Base-by-base conservation (phyloP, 1,140 invertebrate species). In the Sogatella furcifera region DNA sequence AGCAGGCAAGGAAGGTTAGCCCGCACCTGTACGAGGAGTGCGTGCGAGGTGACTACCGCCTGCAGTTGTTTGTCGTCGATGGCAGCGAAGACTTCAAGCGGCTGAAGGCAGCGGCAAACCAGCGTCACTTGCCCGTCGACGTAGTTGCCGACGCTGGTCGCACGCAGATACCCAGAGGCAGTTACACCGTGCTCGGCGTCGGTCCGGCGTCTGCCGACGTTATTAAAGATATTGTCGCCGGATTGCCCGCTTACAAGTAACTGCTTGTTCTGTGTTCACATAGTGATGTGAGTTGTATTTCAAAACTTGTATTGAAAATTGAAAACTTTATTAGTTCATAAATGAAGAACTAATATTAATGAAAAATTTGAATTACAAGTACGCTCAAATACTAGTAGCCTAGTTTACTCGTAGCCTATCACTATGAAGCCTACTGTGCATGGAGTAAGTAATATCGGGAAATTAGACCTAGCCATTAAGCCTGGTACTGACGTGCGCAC, bases 161-260 rank as follows among this genome's bases (percentile, higher is more conserved):
- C 66, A 96, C 94, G 19, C 91, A 96, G 76, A 85, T 96, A 64
- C 82, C 83, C 28, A 77, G 84, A 28, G 92, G 92, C 62, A 87
- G 88, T 21, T 81, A 81, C 67, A 97, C 94, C 63, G 92, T 95
- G n/a, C 76, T 95, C 55, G 92, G 86, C 11, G 78, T 97, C 62
- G 93, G 93, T 15, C 93, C 89, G 66, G 91, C 87, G 24, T 81
- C 83, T 55, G 81, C 80, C 3, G 43, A 49, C 6, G 8, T 14
- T 11, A 49, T 49, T 11, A 49, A 49, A 10, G 3, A 22, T 1
- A 11, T 49, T 49, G 46, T 49, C 21, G 15, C 15, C 14, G 15
- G 21, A 11, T n/a, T 49, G 11, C 10, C 10, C 2, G 1, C 21
- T n/a, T 49, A 49, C 21, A 19, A 19, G 14, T 49, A 49, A 44